A percentile compares a stretch with the other conserved stretches of the same genome.
Evolutionary conservation across 2,888 invertebrate genomes (phyloP).

Genomic region (Onchidella celtica): DNA sequence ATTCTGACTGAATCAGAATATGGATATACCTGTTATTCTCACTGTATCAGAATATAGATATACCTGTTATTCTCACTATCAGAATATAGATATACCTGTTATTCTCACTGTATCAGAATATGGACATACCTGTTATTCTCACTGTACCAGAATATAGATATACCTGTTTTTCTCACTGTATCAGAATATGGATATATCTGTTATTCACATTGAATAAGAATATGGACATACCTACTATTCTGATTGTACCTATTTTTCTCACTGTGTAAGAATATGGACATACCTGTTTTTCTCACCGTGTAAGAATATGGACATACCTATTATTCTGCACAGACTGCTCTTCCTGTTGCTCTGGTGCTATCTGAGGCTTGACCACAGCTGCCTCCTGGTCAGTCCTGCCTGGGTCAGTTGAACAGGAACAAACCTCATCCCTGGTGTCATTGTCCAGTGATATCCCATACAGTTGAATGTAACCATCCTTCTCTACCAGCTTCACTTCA

Average conservation of each 20-base stretch:
- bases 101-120: no score
- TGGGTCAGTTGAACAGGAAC: background rate
- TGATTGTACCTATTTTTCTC: no score
- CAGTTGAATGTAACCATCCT: conserved; percentile 81
- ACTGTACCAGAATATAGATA: background rate
- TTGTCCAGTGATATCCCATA: conserved; percentile 77
- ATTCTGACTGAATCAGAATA: no score
- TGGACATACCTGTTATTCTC: no score
- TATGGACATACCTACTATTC: no score
- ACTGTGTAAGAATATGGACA: background rate
- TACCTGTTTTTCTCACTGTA: background rate
- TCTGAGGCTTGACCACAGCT: background rate
- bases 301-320: background rate
- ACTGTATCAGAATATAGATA: no score
- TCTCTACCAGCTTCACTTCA: conserved; percentile 80
- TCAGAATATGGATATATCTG: no score
- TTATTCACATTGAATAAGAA: no score
- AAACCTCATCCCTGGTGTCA: background rate
- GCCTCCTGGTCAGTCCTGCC: background rate
- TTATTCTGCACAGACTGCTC: background rate
- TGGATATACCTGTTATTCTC: no score
- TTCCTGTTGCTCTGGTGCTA: background rate
- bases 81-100: no score
- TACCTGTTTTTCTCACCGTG: conserved; percentile 25
- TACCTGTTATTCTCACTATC: no score